Evolutionary conservation across 2,888 invertebrate genomes (phyloP), one percentile per base, ranked within the genome.

Genomic region (Nematopogon swammerdamellus): DNA sequence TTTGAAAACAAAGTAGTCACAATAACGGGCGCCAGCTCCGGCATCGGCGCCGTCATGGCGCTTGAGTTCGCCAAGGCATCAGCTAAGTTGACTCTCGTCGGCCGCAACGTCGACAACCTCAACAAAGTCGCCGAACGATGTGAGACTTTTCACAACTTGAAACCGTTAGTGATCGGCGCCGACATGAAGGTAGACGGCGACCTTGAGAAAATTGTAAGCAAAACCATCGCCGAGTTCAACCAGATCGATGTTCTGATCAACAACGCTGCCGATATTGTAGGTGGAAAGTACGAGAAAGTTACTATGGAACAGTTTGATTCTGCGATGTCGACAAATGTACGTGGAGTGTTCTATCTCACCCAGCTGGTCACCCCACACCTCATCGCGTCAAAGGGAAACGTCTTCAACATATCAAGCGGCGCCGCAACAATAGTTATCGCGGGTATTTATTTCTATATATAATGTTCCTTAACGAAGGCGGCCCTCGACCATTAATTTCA

Each of bases 401-500:
- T 89, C 55, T 86, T 92, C 2, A 91, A 91, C 63, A 84, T 91
- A 1, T 90, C 89, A 45, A 88, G 89, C 61, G 82, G 57, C 65
- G 25, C 25, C 8, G 4, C 25, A 8, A 25, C 25, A 25, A 4
- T 25, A 4, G 25, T 25, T 8, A 25, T 8, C 8, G 25, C 25
- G 8, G 25, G 25, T 25, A 6, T 25, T n/a, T 61, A 82, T 58
- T 65, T 60, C 87, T 46, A 81, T 4, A 8, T 60, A 87, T 81
- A 85, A 1, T 91, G 91, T 61, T 72, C 74, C 50, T 84, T 89
- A 76, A 86, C 87, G 18, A 91, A 92, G 68, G 77, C 88, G 30
- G 88, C 86, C 3, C 58, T 91, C 14, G 89, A 90, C 64, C 89
- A 90, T n/a, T n/a, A n/a, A 90, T 59, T 82, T 92, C 54, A 89